These are phyloP conservation scores for Tolypeutes matacus DNA, from an alignment of 2,797 vertebrate genomes.

Conservation along the genomic window DNA sequence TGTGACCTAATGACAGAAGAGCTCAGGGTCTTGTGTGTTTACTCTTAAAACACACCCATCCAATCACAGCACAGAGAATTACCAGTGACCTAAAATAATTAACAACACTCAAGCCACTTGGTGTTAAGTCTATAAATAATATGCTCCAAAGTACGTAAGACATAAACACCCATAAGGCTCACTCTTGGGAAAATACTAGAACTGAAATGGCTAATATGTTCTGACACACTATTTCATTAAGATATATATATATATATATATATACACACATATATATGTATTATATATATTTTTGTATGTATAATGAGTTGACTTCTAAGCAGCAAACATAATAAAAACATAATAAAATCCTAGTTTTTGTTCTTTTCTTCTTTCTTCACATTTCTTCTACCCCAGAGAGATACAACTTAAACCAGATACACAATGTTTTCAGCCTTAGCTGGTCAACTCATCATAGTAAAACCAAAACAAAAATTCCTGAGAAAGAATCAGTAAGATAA, in stretches of 20 bases:
- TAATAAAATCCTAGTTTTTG: background rate
- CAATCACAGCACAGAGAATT: background rate
- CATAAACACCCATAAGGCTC: background rate
- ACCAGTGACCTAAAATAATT: slow-evolving; percentile 19
- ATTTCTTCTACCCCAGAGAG: background rate
- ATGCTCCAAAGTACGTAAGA: background rate
- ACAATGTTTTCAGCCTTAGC: slow-evolving; percentile 58
- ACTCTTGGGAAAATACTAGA: background rate
- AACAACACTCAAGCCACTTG: background rate
- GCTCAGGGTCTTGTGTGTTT: background rate
- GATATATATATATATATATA: background rate
- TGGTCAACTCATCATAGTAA: slow-evolving; percentile 25
- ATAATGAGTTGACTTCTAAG: slow-evolving; percentile 10
- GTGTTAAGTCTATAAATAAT: background rate
- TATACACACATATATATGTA: background rate
- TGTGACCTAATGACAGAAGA: background rate
- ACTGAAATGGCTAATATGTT: background rate
- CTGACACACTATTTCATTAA: background rate
- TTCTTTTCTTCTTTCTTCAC: background rate
- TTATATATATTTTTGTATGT: background rate
- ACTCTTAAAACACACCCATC: background rate
- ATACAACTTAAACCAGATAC: slow-evolving; percentile 52
- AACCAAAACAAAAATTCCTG: background rate
- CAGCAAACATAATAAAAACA: background rate
- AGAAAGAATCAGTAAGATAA: background rate